phyloP scores from a whole-genome alignment of 30 jellyfish, hydroid and myxozoan species.

The Rhopilema esculentum region DNA sequence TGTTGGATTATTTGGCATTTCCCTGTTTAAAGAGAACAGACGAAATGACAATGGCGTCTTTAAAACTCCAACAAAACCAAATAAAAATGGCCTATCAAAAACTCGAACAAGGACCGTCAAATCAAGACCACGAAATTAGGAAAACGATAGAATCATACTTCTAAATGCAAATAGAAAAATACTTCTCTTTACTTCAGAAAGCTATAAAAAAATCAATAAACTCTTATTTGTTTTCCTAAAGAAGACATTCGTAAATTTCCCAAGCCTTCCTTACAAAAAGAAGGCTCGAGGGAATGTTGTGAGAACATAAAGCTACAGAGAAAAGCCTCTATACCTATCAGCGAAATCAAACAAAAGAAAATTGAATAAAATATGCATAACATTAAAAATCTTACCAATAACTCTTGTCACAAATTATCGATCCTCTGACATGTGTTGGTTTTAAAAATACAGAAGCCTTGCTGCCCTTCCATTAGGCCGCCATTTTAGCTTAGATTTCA shows the following conservation, averaged over 20 bases:
- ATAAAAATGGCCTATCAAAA: background rate
- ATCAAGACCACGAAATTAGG: background rate
- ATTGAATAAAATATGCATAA: background rate
- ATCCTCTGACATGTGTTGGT: conserved; percentile 18
- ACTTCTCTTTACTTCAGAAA: background rate
- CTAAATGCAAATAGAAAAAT: no score
- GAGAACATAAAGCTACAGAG: background rate
- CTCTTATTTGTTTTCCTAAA: background rate
- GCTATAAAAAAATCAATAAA: no score
- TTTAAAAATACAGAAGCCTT: conserved; percentile 9
- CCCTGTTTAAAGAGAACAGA: background rate
- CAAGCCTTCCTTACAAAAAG: background rate
- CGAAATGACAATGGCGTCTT: background rate
- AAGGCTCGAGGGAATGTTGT: background rate
- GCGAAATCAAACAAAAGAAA: background rate
- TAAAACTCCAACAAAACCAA: background rate
- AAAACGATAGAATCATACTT: no score
- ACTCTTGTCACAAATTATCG: background rate
- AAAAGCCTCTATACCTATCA: background rate
- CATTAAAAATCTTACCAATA: background rate
- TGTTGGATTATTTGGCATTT: background rate
- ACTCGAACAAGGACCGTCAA: background rate
- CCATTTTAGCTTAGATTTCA: conserved; percentile 60
- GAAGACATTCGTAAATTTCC: background rate
- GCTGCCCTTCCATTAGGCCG: conserved; percentile 51